Evolutionary conservation across 1,140 invertebrate species (phyloP), one percentile per base, ranked within the genome.

Genomic region (Melipona quadrifasciata): DNA sequence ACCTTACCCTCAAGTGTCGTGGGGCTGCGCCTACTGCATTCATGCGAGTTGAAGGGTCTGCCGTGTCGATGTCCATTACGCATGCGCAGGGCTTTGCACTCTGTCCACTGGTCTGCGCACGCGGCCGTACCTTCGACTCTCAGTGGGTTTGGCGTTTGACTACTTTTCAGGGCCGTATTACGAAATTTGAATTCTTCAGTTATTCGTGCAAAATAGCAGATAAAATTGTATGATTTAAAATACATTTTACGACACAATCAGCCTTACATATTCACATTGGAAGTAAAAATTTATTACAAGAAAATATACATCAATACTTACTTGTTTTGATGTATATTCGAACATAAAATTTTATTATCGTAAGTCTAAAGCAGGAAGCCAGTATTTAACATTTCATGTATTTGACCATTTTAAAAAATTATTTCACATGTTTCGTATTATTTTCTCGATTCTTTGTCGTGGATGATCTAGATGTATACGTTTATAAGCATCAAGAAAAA

Each of bases 21-120:
- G 75, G 82, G 84, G 82, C 84, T 86, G 80, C 75, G 84, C 85
- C 85, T 82, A 75, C 67, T 80, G 85, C 80, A 85, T 80, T 86
- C 87, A 88, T 78, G 77, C 76, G 80, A 75, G 67, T 72, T 71
- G 85, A 86, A 86, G 85, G 85, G 82, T 86, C 75, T 84, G 24
- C 84, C 53, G 64, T 75, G 73, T 79, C 82, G 82, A 57, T 61
- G 75, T 79, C 75, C 70, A 78, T 68, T 79, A 77, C 85, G 82
- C 85, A 79, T 84, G 85, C 85, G 85, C 85, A 79, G 24, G 39
- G 55, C 71, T 65, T 57, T 84, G 64, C 76, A 79, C 85, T 84
- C 70, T 74, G 81, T 73, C 75, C 73, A 74, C 76, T 84, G 61
- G 76, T 34, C 76, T 86, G 85, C 82, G 85, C 85, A 84, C 85